Percentiles rank a stretch among this genome's conserved stretches.
These are phyloP conservation scores for Chaetops frenatus DNA, from an alignment of 2,113 vertebrate species.

Conservation along the genomic window DNA sequence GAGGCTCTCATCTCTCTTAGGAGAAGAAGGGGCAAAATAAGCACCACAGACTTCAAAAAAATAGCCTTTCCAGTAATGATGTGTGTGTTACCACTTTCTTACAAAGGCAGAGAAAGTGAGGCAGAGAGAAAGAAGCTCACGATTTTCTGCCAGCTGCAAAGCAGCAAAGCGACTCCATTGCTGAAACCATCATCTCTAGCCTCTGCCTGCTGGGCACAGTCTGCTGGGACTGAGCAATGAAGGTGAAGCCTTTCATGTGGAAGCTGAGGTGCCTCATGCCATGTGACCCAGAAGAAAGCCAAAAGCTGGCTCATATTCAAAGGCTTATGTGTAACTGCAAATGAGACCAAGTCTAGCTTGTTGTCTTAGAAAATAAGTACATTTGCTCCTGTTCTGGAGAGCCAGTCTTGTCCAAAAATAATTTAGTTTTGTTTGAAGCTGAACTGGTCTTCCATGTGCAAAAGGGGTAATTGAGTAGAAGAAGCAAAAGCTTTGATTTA, in stretches of 20 bases:
- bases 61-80: neutral
- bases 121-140: neutral
- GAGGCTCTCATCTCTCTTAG: neutral
- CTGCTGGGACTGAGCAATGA: neutral
- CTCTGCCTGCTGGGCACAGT: neutral
- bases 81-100: neutral
- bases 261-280: neutral
- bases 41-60: neutral
- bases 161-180: neutral
- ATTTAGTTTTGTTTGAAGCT: neutral
- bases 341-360: neutral
- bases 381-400: neutral
- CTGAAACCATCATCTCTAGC: neutral
- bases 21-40: neutral
- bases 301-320: neutral
- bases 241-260: neutral
- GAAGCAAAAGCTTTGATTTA: neutral
- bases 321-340: neutral
- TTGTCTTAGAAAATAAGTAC: neutral
- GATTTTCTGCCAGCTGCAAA: neutral
- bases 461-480: neutral
- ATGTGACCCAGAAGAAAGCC: constrained; percentile 10
- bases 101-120: neutral
- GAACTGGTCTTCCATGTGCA: neutral
- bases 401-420: neutral